Conservation (phyloP, 53 echinoderm and acorn worm genomes). For the Astropecten irregularis region DNA sequence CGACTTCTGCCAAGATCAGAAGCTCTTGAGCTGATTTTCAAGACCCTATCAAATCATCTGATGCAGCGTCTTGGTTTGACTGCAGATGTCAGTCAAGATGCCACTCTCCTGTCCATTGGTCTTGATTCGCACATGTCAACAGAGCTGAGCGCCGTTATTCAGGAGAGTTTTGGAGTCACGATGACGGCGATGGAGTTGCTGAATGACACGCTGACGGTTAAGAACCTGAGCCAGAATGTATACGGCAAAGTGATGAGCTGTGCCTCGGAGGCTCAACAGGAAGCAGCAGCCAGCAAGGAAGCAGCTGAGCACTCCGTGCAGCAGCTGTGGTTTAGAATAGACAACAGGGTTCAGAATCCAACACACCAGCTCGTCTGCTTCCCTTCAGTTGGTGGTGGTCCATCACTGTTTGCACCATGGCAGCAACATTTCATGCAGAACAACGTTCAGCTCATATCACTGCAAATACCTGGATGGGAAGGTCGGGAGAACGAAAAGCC, state of each 20-base stretch:
- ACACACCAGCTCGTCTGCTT: slow-evolving; percentile 84
- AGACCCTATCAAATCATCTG: slow-evolving; percentile 71
- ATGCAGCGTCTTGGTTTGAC: slow-evolving; percentile 84
- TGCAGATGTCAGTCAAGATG: slow-evolving; percentile 71
- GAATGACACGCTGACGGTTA: slow-evolving; percentile 83
- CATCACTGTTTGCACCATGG: slow-evolving; percentile 84
- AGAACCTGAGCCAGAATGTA: slow-evolving; percentile 70
- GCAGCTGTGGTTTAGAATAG: slow-evolving; percentile 77
- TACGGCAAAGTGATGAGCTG: slow-evolving; percentile 73
- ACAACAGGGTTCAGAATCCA: slow-evolving; percentile 72
- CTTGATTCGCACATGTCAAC: slow-evolving; percentile 96
- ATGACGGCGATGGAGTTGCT: slow-evolving; percentile 91
- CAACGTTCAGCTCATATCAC: slow-evolving; percentile 75
- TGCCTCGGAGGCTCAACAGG: slow-evolving; percentile 42
- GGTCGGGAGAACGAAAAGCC: slow-evolving; percentile 90
- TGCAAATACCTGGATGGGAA: slow-evolving; percentile 94
- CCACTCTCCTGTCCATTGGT: slow-evolving; percentile 84
- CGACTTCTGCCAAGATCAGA: slow-evolving; percentile 65
- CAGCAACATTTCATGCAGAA: slow-evolving; percentile 71
- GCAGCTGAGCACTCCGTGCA: slow-evolving; percentile 37
- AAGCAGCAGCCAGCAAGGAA: slow-evolving; percentile 54
- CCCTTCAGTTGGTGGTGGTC: slow-evolving; percentile 89
- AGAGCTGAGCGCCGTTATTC: slow-evolving; percentile 84
- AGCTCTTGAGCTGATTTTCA: slow-evolving; percentile 73
- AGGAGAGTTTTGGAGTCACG: slow-evolving; percentile 84